Evolutionary conservation across 2,113 vertebrate species (phyloP).

Genomic region (Alexandromys fortis): DNA sequence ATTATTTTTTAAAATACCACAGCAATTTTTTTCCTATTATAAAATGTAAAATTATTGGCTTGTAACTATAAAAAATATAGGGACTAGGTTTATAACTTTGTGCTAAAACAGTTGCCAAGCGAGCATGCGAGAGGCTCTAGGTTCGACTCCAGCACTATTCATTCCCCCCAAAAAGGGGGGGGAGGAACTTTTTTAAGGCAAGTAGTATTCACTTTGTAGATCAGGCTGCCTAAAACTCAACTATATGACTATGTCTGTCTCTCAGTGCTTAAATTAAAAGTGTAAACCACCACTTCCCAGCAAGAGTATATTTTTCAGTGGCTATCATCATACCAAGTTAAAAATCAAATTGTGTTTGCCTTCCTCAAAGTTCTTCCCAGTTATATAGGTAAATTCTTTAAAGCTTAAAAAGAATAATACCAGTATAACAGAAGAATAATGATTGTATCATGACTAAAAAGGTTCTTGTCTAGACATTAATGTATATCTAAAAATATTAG

Average conservation of each 20-base stretch:
- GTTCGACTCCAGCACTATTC: not conserved
- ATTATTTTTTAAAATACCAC: not conserved
- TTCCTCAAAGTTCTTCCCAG: too few species aligned
- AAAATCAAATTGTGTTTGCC: too few species aligned
- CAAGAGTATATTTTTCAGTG: too few species aligned
- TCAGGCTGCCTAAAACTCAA: too few species aligned
- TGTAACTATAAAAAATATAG: not conserved
- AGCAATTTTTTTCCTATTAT: too few species aligned
- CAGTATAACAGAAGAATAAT: conserved; percentile 2
- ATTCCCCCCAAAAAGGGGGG: not conserved
- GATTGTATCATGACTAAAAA: not conserved
- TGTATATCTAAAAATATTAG: conserved; percentile 42
- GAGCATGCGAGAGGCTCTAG: not conserved
- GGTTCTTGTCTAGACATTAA: not conserved
- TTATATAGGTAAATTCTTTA: conserved; percentile 8
- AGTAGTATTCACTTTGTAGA: too few species aligned
- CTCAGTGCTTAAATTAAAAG: too few species aligned
- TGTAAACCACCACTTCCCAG: too few species aligned
- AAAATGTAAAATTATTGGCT: not conserved
- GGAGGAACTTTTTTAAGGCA: too few species aligned
- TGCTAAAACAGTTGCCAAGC: not conserved
- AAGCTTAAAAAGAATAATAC: not conserved
- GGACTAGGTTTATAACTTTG: not conserved
- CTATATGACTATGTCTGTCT: too few species aligned
- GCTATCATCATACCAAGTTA: too few species aligned